A percentile compares a stretch with the other conserved stretches of the same genome.
Conservation (phyloP, 2,113 vertebrate genomes). For the Proterorhinus semilunaris region DNA sequence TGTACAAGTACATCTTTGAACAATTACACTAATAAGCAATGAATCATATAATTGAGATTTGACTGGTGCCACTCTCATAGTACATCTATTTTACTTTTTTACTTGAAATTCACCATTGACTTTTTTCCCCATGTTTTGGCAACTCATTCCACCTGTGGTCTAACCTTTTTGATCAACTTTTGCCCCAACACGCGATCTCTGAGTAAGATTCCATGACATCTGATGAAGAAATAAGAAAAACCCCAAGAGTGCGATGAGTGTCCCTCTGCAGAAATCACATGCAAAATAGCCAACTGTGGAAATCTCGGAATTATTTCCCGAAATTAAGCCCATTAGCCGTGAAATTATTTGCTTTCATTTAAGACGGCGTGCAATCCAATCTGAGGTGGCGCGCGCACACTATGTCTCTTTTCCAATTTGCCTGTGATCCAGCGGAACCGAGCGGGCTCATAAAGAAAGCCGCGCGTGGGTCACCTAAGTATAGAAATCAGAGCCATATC, state of each 20-base stretch:
- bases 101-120: too few relatives aligned
- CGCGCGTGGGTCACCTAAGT: constrained; percentile 66
- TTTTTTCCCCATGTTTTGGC: too few relatives aligned
- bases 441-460: constrained; percentile 58
- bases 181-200: constrained; percentile 22
- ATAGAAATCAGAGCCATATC: constrained; percentile 60
- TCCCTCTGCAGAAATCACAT: constrained; percentile 61
- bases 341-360: constrained; percentile 78
- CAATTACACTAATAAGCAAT: too few relatives aligned
- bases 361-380: constrained; percentile 70
- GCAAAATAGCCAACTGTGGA: constrained; percentile 68
- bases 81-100: too few relatives aligned
- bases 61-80: too few relatives aligned
- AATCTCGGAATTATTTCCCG: constrained; percentile 71
- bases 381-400: constrained; percentile 55
- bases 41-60: too few relatives aligned
- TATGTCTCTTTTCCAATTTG: constrained; percentile 65
- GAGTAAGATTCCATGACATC: constrained; percentile 42
- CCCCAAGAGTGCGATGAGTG: constrained; percentile 35
- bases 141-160: background rate
- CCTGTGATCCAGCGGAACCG: constrained; percentile 65
- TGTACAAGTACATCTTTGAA: too few relatives aligned
- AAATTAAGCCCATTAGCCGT: constrained; percentile 76
- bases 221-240: constrained; percentile 23
- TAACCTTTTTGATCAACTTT: constrained; percentile 30